phyloP scores from a whole-genome alignment of 1,140 invertebrate genomes.

The Aphelinus atriplicis region DNA sequence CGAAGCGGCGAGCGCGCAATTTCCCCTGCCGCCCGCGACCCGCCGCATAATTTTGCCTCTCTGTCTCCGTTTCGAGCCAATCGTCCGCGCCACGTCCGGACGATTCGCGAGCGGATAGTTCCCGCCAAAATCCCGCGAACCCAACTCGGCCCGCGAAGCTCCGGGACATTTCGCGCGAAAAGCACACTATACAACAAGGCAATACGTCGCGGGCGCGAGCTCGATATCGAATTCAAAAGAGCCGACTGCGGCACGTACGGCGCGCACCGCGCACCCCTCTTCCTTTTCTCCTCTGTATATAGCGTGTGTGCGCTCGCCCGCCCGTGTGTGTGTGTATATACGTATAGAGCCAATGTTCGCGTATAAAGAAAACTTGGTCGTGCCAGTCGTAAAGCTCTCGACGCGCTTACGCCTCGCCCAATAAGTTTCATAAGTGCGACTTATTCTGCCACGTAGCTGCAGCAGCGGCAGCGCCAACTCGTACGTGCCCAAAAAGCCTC shows the following conservation, averaged over 20 bases:
- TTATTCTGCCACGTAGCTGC: neutral
- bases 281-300: neutral
- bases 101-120: no score
- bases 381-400: neutral
- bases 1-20: no score
- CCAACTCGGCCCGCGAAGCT: no score
- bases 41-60: no score
- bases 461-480: no score
- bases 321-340: neutral
- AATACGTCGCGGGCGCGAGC: constrained; percentile 19
- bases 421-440: constrained; percentile 28
- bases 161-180: neutral
- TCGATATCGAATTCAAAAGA: constrained; percentile 22
- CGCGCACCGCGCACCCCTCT: neutral
- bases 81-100: no score
- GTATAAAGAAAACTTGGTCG: neutral
- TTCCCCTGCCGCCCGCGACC: no score
- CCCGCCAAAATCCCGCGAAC: no score
- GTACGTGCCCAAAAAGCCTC: constrained; percentile 10
- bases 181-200: neutral
- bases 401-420: constrained; percentile 2
- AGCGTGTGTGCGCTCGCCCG: neutral
- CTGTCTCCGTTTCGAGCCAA: no score
- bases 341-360: neutral
- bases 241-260: constrained; percentile 15